Percentiles rank a stretch among this genome's conserved stretches.
phyloP scores from a whole-genome alignment of 92 coral and sea anemone species.

The Zoanthus sansibaricus region DNA sequence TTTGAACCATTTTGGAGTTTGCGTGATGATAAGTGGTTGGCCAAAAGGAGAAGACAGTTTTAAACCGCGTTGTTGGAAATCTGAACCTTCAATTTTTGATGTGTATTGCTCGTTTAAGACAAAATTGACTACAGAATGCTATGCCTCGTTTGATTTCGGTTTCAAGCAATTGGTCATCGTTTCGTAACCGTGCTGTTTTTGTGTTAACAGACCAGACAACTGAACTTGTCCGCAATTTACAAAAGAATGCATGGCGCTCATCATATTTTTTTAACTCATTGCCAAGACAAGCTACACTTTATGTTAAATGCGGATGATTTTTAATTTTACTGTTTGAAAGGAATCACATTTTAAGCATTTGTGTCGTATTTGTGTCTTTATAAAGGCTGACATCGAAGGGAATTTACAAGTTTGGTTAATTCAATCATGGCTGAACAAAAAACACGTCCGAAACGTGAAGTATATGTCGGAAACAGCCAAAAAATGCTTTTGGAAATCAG shows the following conservation, averaged over 20 bases:
- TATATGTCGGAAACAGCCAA: slow-evolving; percentile 85
- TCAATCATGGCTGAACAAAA: slow-evolving; percentile 53
- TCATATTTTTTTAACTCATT: neutral
- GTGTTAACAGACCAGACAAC: slow-evolving; percentile 47
- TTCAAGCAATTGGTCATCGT: slow-evolving; percentile 27
- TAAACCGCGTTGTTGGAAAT: slow-evolving; percentile 39
- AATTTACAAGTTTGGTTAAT: neutral
- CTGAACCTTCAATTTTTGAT: slow-evolving; percentile 34
- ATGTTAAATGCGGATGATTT: slow-evolving; percentile 33
- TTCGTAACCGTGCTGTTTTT: slow-evolving; percentile 37
- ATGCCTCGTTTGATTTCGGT: neutral
- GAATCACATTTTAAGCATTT: neutral
- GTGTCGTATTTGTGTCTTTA: neutral
- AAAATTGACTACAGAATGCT: slow-evolving; percentile 10
- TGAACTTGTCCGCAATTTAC: slow-evolving; percentile 31
- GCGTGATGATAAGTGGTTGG: slow-evolving; percentile 42
- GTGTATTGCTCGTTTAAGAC: slow-evolving; percentile 15
- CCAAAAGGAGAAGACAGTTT: slow-evolving; percentile 32
- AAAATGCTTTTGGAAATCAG: slow-evolving; percentile 91
- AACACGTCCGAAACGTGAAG: slow-evolving; percentile 53
- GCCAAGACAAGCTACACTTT: slow-evolving; percentile 25
- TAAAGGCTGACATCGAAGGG: slow-evolving; percentile 1
- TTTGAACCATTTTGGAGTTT: slow-evolving; percentile 45
- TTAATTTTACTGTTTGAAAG: neutral
- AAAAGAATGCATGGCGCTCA: slow-evolving; percentile 37